Evolutionary conservation across 2,113 vertebrate genomes (phyloP), one percentile per base, ranked within the genome.

Genomic region (Pterocles gutturalis): DNA sequence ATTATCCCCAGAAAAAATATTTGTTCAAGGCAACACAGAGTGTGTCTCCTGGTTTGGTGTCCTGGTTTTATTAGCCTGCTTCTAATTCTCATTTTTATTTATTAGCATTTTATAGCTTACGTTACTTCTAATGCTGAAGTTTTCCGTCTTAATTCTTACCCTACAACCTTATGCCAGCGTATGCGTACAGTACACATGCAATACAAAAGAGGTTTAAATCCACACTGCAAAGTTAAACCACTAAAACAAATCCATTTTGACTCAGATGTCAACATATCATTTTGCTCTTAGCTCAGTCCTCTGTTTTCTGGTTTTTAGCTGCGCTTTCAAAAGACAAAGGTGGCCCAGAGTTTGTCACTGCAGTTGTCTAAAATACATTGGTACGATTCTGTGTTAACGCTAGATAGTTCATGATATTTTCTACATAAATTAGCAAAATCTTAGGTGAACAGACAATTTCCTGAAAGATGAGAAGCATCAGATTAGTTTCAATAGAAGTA

Each of bases 21-120:
- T 81, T 78, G 38, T 89, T 96, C 93, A 91, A 96, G 88, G 71
- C 92, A 95, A 94, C 48, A 25, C 66, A 86, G 51, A 69, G 41
- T 41, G 41, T 41, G 41, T 41, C 41, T 41, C 41, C 41, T 41
- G 41, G 41, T 41, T 94, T 38, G 6, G 49, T 86, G 22, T 83
- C 17, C 72, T 92, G 61, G 29, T 91, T 93, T 94, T 91, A 84
- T 83, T 94, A 85, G 21, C 49, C 22, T 20, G 17, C 92, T 67
- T 93, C 65, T 88, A 80, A 81, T 84, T 88, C 21, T 43, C 34
- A 58, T 66, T 92, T 76, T 43, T 43, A 45, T 92, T 96, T 22
- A 93, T 88, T 92, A 97, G 73, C 55, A 93, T 70, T 69, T 96
- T 90, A 93, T 60, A 89, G 90, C 88, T 95, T 53, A 10, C 4